These are phyloP conservation scores for Dastarcus helophoroides DNA, from an alignment of 2,888 invertebrate genomes.

Conservation along the genomic window DNA sequence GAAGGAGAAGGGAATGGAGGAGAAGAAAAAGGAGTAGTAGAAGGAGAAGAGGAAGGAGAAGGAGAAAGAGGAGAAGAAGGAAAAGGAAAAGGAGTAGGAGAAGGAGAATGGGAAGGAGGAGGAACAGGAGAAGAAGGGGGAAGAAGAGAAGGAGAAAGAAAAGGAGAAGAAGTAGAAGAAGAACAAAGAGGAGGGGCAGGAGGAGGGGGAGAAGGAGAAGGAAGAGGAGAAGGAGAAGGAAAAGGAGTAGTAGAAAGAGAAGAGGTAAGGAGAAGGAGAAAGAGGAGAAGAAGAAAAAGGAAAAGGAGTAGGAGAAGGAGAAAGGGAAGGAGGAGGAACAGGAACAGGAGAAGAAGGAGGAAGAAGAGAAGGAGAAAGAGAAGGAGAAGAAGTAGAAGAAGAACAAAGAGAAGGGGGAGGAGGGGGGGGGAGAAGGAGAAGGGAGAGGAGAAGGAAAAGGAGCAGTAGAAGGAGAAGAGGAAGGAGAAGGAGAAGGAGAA, in stretches of 20 bases:
- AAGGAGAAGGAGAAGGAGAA: neutral
- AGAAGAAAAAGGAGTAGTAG: too few species aligned
- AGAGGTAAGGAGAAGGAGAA: neutral
- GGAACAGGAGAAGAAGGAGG: constrained; percentile 1
- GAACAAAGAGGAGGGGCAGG: too few species aligned
- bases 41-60: too few species aligned
- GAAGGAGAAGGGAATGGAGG: too few species aligned
- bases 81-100: too few species aligned
- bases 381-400: constrained; percentile 13
- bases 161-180: constrained; percentile 1
- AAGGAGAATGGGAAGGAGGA: too few species aligned
- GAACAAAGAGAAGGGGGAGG: too few species aligned
- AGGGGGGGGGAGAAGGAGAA: too few species aligned
- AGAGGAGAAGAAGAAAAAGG: neutral
- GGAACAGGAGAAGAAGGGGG: neutral
- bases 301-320: neutral
- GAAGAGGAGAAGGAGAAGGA: neutral
- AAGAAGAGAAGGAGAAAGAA: neutral
- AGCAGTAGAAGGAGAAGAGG: neutral
- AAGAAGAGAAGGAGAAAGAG: neutral
- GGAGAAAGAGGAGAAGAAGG: too few species aligned
- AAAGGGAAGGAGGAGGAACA: too few species aligned
- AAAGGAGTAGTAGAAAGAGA: too few species aligned
- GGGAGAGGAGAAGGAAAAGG: constrained; percentile 1
- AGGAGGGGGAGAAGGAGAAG: constrained; percentile 1